Conservation (phyloP, 2,888 invertebrate genomes). For the Drosophila monieri region DNA sequence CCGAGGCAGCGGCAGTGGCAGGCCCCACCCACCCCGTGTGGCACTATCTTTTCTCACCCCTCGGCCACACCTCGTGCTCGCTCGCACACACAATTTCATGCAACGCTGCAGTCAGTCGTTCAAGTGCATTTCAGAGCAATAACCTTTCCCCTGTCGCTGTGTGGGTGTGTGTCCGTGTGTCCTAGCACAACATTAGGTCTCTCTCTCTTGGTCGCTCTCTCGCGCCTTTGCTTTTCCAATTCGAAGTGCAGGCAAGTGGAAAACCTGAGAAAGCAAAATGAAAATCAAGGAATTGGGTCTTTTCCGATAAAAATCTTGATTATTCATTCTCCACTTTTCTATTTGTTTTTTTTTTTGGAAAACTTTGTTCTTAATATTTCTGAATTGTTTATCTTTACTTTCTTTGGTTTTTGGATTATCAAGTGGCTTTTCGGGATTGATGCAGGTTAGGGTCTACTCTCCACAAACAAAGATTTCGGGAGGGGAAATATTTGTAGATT, state of each 20-base stretch:
- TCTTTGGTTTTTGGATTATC: constrained; percentile 43
- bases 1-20: not conserved
- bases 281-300: constrained; percentile 28
- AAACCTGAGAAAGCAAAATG: constrained; percentile 48
- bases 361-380: not conserved
- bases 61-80: constrained; percentile 35
- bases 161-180: constrained; percentile 54
- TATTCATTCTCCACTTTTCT: not conserved
- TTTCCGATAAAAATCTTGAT: constrained; percentile 5
- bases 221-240: constrained; percentile 58
- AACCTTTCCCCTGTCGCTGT: constrained; percentile 57
- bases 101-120: constrained; percentile 73
- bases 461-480: constrained; percentile 9
- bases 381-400: constrained; percentile 15
- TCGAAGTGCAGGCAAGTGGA: constrained; percentile 67
- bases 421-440: constrained; percentile 59
- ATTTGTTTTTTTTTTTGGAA: not conserved
- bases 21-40: not conserved
- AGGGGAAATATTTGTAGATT: constrained; percentile 1
- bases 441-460: constrained; percentile 67
- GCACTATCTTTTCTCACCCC: constrained; percentile 17
- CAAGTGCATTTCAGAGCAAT: constrained; percentile 82
- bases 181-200: constrained; percentile 69
- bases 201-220: constrained; percentile 11
- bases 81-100: constrained; percentile 49